Conservation (phyloP, 2,797 vertebrate genomes). For the Anisognathus igniventris region DNA sequence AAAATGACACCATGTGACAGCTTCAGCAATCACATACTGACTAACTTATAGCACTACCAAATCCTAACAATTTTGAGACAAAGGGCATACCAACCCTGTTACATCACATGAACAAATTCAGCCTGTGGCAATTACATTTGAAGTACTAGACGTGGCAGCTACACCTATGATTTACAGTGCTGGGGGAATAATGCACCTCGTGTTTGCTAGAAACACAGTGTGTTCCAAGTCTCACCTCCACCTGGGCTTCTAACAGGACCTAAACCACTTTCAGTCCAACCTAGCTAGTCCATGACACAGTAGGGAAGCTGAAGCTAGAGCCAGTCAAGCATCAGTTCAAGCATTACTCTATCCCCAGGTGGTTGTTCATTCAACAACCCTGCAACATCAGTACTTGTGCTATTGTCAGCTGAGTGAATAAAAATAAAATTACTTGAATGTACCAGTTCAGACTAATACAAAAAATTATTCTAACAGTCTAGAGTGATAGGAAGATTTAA, state of each 20-base stretch:
- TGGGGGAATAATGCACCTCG: fast-evolving
- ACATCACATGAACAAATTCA: neutral
- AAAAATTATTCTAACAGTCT: neutral
- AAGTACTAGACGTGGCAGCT: neutral
- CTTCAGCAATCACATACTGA: neutral
- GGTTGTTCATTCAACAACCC: neutral
- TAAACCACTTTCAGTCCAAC: neutral
- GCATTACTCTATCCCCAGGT: neutral
- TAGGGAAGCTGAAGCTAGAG: neutral
- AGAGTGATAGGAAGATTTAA: neutral
- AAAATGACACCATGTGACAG: neutral
- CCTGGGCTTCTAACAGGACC: neutral
- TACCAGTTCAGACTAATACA: neutral
- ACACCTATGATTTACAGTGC: neutral
- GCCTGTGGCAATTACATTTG: neutral
- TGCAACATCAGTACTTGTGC: neutral
- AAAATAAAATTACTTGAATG: neutral
- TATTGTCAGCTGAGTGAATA: neutral
- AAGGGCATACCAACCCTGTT: neutral
- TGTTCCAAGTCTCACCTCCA: neutral
- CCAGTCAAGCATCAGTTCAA: neutral
- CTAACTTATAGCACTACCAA: neutral
- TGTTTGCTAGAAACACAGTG: neutral
- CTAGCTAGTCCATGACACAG: neutral
- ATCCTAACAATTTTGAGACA: neutral